phyloP scores from a whole-genome alignment of 2,888 invertebrate species.

The Graphium colonna region DNA sequence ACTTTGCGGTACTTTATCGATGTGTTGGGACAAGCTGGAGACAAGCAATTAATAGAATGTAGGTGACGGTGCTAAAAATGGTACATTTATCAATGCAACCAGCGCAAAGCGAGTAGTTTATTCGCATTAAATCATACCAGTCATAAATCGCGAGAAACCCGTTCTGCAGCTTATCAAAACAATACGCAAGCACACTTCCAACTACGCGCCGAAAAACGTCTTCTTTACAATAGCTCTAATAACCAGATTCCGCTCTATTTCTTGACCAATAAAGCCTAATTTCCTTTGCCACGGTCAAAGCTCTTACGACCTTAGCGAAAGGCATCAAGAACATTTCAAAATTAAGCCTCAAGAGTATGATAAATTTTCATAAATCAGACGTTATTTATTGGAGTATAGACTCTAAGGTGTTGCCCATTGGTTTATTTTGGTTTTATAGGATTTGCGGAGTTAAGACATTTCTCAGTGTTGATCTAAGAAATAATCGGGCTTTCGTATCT shows the following conservation, averaged over 20 bases:
- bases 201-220: conserved; percentile 56
- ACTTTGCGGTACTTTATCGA: conserved; percentile 15
- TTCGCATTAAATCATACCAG: conserved; percentile 79
- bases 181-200: conserved; percentile 79
- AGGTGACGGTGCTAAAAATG: conserved; percentile 60
- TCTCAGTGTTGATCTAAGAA: conserved; percentile 44
- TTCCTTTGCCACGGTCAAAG: conserved; percentile 42
- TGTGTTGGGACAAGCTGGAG: conserved; percentile 32
- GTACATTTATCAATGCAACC: conserved; percentile 71
- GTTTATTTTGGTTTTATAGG: conserved; percentile 64
- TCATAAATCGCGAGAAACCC: conserved; percentile 77
- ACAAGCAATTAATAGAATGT: conserved; percentile 37
- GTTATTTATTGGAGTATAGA: conserved; percentile 76
- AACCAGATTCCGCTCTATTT: conserved; percentile 47
- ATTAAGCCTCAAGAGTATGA: conserved; percentile 78
- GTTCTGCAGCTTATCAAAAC: conserved; percentile 80
- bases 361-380: conserved; percentile 78
- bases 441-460: conserved; percentile 57
- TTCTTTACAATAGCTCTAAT: conserved; percentile 40
- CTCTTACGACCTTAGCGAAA: conserved; percentile 45
- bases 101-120: conserved; percentile 73
- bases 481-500: conserved; percentile 62
- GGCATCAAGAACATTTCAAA: conserved; percentile 65
- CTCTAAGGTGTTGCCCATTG: conserved; percentile 73
- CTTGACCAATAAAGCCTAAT: conserved; percentile 48